phyloP scores from a whole-genome alignment of 2,888 invertebrate species.

The Rapana venosa region DNA sequence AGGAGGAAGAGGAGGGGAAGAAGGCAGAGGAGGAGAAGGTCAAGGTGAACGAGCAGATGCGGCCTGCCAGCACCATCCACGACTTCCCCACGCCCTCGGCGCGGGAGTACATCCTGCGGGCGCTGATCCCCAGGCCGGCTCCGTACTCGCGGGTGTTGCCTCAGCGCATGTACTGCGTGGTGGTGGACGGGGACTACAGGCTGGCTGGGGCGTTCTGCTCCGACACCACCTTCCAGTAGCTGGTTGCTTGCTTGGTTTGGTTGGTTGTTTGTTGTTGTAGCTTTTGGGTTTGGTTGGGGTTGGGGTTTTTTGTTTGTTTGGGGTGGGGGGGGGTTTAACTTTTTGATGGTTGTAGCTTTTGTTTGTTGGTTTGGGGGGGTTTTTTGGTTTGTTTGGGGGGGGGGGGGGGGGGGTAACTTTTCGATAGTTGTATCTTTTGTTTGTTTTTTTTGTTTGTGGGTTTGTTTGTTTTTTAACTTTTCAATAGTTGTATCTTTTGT shows the following conservation, averaged over 20 bases:
- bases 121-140: conserved; percentile 82
- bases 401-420: no score
- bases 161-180: conserved; percentile 85
- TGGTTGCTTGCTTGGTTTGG: not conserved
- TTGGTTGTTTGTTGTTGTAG: no score
- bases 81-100: conserved; percentile 82
- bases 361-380: no score
- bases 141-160: conserved; percentile 83
- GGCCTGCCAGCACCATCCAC: conserved; percentile 51
- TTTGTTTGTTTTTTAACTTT: no score
- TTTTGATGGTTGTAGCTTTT: no score
- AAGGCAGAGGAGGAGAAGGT: conserved; percentile 28
- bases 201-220: conserved; percentile 89
- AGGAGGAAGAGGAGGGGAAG: conserved; percentile 3
- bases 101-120: conserved; percentile 85
- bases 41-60: not conserved
- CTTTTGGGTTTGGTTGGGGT: no score
- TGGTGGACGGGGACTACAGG: conserved; percentile 83
- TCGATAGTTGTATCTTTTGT: no score
- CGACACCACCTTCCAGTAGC: conserved; percentile 84
- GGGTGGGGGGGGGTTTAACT: no score
- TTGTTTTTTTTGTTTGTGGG: no score
- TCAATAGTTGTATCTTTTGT: no score
- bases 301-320: no score
- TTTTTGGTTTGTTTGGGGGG: no score